Evolutionary conservation across 2,113 vertebrate species (phyloP).

Genomic region (Nerophis ophidion): DNA sequence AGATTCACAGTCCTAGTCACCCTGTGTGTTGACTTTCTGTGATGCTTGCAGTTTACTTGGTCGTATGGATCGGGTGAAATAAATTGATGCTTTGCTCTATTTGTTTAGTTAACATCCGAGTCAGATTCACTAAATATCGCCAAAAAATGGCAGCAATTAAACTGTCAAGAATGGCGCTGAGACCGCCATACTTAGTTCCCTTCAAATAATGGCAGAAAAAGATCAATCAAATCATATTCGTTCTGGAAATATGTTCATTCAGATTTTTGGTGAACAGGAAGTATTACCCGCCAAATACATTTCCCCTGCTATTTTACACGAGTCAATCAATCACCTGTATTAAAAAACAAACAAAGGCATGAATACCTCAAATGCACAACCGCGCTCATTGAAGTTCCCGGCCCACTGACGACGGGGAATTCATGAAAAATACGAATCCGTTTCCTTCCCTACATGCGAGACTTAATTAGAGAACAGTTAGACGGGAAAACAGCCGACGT

Average conservation of each 20-base stretch:
- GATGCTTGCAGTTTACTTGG: no score
- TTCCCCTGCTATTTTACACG: conserved; percentile 39
- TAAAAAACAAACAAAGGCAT: conserved; percentile 37
- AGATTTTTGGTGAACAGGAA: conserved; percentile 29
- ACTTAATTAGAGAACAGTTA: conserved; percentile 66
- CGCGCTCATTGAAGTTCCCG: conserved; percentile 38
- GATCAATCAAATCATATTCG: conserved; percentile 23
- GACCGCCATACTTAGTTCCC: conserved; percentile 27
- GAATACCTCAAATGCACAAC: conserved; percentile 52
- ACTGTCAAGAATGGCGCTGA: no score
- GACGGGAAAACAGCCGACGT: conserved; percentile 48
- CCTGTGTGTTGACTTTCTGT: no score
- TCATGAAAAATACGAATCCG: conserved; percentile 61
- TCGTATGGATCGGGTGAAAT: no score
- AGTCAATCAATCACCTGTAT: conserved; percentile 39
- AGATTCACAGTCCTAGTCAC: no score
- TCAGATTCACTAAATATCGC: no score
- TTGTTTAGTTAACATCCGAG: no score
- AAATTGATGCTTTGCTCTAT: no score
- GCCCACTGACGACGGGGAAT: conserved; percentile 49
- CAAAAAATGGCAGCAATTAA: no score
- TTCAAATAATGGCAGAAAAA: conserved; percentile 12
- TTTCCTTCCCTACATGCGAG: conserved; percentile 54
- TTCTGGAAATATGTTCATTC: conserved; percentile 14
- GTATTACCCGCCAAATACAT: conserved; percentile 45